Percentiles rank a stretch among this genome's conserved stretches.
phyloP scores from a whole-genome alignment of 2,113 vertebrate genomes.

The Sturnira hondurensis region DNA sequence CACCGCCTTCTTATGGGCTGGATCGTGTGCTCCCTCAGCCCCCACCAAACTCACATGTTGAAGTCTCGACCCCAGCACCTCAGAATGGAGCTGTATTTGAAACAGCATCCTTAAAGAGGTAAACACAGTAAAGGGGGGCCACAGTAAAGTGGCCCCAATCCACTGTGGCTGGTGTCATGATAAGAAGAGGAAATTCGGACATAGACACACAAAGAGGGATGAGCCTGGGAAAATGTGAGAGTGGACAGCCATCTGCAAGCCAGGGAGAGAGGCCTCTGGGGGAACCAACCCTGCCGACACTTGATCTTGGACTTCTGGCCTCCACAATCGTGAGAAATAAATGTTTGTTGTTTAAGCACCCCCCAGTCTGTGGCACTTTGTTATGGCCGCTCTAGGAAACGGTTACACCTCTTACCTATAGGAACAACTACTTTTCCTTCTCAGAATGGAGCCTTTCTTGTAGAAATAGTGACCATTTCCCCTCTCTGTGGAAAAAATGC shows the following conservation, averaged over 20 bases:
- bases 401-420: background rate
- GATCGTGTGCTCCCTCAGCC: background rate
- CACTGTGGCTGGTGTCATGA: background rate
- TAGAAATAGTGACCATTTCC: background rate
- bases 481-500: background rate
- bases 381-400: background rate
- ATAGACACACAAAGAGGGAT: background rate
- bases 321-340: background rate
- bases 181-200: background rate
- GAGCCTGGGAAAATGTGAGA: background rate
- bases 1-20: background rate
- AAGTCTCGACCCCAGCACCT: background rate
- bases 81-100: background rate
- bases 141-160: background rate
- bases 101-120: background rate
- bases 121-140: background rate
- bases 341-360: background rate
- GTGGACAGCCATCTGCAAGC: background rate
- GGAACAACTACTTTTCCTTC: background rate
- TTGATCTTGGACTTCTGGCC: background rate
- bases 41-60: background rate
- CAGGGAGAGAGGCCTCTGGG: background rate
- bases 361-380: no score
- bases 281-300: background rate
- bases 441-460: background rate